Evolutionary conservation across 2,797 vertebrate species (phyloP), one percentile per base, ranked within the genome.

Genomic region (Halcyon chelicuti): DNA sequence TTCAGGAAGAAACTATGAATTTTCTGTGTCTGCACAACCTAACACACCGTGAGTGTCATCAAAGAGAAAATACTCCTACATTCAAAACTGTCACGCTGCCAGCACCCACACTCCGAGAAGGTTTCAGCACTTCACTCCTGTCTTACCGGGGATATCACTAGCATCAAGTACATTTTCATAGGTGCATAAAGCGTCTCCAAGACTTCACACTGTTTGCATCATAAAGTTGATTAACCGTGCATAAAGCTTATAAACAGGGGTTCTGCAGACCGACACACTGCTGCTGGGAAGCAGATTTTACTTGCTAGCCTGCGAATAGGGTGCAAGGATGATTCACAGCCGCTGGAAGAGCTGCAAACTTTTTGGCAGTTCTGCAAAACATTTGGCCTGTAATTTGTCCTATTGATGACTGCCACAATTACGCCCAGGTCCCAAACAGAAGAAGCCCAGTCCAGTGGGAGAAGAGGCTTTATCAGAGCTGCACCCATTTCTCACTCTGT

Each of bases 321-420:
- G 81, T n/a, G 20, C 75, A 90, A 67, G 60, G 88, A 80, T 93
- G 93, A 94, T 92, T 91, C 90, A 95, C 83, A 88, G 73, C 20
- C 52, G 74, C 72, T 96, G 82, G 62, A 94, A 78, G 77, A 76
- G 86, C 70, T 95, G 67, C 78, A 86, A 93, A 94, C 35, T 62
- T 94, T 71, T 55, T 90, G 91, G 79, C 93, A 86, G 82, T 40
- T 54, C 55, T 81, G 61, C 67, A 92, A 73, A 88, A 94, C 44
- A 58, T 68, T 70, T 4, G 10, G 79, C 58, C 88, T 81, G 88
- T 52, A 62, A 86, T 92, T 86, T 86, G 57, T 90, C 79, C 67
- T 73, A 35, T 73, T 91, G 83, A 86, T 91, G 71, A 70, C 29
- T 71, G 83, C 40, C 86, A 94, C 90, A 92, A 39, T 84, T 71